phyloP scores from a whole-genome alignment of 2,888 invertebrate species.

The Panopea generosa region DNA sequence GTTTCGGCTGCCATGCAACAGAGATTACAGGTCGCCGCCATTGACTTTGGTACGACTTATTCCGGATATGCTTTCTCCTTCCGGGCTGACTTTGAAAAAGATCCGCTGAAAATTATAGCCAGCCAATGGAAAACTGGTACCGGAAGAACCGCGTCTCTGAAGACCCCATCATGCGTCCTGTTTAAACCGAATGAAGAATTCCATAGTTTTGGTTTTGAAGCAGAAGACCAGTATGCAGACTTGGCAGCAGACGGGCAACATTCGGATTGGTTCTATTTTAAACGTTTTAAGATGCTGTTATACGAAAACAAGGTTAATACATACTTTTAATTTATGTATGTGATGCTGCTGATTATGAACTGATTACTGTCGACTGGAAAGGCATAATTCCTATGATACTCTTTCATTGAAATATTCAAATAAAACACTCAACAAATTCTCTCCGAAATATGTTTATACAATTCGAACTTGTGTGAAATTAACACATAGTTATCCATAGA shows the following conservation, averaged over 20 bases:
- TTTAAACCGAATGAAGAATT: constrained; percentile 28
- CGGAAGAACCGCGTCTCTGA: constrained; percentile 28
- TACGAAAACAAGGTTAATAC: constrained; percentile 34
- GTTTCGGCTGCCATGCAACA: constrained; percentile 84
- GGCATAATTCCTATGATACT: too few relatives aligned
- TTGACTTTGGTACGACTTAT: constrained; percentile 49
- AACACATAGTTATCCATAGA: too few relatives aligned
- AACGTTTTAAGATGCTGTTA: constrained; percentile 42
- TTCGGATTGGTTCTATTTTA: constrained; percentile 37
- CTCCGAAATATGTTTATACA: too few relatives aligned
- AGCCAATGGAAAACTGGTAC: constrained; percentile 41
- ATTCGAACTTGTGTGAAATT: too few relatives aligned
- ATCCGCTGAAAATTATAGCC: constrained; percentile 38
- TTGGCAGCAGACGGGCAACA: constrained; percentile 28
- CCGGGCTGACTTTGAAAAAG: constrained; percentile 33
- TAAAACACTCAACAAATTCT: too few relatives aligned
- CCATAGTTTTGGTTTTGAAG: constrained; percentile 43
- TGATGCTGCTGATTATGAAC: too few relatives aligned
- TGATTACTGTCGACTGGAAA: too few relatives aligned
- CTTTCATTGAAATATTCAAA: too few relatives aligned
- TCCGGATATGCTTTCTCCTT: constrained; percentile 57
- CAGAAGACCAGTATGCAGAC: constrained; percentile 39
- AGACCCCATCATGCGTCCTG: constrained; percentile 41
- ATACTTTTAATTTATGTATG: too few relatives aligned
- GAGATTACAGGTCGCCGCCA: constrained; percentile 32